Evolutionary conservation across 2,113 vertebrate species (phyloP).

Genomic region (Ia io): DNA sequence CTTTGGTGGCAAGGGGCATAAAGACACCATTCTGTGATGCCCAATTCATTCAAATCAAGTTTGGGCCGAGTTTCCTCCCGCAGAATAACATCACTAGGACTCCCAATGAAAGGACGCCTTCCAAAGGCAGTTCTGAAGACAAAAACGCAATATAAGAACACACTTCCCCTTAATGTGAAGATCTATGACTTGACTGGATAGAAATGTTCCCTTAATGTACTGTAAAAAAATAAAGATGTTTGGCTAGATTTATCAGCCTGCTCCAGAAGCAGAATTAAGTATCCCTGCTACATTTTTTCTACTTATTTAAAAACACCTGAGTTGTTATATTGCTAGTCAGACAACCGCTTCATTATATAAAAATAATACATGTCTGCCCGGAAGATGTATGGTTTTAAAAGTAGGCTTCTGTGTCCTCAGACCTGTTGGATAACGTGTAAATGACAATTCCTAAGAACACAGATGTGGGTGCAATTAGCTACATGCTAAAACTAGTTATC

Average conservation of each 20-base stretch:
- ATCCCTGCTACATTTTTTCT: constrained; percentile 60
- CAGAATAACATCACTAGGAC: constrained; percentile 49
- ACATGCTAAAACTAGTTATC: not conserved
- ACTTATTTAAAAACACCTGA: constrained; percentile 67
- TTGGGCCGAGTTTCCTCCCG: not conserved
- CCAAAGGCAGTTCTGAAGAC: constrained; percentile 78
- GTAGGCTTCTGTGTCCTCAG: not conserved
- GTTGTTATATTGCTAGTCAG: constrained; percentile 64
- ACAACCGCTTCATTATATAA: constrained; percentile 58
- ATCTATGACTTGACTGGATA: constrained; percentile 80
- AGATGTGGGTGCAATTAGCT: not conserved
- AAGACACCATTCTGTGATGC: constrained; percentile 55
- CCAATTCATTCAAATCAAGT: constrained; percentile 80
- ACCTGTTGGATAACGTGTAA: not conserved
- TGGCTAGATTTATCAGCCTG: constrained; percentile 80
- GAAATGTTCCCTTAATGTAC: constrained; percentile 80
- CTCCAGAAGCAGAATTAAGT: constrained; percentile 65
- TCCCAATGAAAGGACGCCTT: constrained; percentile 75
- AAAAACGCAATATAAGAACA: constrained; percentile 79
- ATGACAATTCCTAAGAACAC: not conserved
- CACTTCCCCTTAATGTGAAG: constrained; percentile 82
- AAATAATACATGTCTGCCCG: constrained; percentile 14
- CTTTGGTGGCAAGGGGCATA: constrained; percentile 68
- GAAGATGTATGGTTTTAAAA: constrained; percentile 22
- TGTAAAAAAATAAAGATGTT: constrained; percentile 80